Evolutionary conservation across 2,888 invertebrate genomes (phyloP).

Genomic region (Patella pellucida): DNA sequence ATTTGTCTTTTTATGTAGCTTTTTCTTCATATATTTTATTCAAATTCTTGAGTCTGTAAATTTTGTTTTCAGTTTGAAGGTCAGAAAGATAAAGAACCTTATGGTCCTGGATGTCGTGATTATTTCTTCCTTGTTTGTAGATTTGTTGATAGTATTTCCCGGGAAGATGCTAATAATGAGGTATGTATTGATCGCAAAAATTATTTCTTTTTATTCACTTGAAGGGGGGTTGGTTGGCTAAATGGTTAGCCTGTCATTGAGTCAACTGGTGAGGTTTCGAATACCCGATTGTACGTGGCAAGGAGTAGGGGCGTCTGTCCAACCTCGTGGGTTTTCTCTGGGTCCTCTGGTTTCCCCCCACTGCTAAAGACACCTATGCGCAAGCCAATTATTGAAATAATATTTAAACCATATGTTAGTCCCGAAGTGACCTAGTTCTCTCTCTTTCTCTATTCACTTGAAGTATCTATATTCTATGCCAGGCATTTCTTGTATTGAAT

Average conservation of each 20-base stretch:
- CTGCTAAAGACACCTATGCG: too few species aligned
- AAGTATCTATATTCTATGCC: not conserved
- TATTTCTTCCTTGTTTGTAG: constrained; percentile 94
- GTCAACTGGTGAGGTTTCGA: too few species aligned
- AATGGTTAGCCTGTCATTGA: too few species aligned
- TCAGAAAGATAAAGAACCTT: constrained; percentile 80
- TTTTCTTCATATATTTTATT: not conserved
- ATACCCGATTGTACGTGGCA: constrained; percentile 24
- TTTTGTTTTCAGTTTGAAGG: constrained; percentile 46
- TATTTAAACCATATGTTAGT: too few species aligned
- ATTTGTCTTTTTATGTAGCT: too few species aligned
- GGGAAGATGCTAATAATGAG: constrained; percentile 73
- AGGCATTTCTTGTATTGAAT: not conserved
- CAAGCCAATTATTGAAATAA: too few species aligned
- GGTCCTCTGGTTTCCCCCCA: too few species aligned
- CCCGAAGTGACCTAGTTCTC: too few species aligned
- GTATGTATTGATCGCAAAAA: not conserved
- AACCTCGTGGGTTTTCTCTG: too few species aligned
- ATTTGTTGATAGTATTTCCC: constrained; percentile 81
- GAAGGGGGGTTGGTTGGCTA: too few species aligned
- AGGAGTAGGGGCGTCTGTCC: not conserved
- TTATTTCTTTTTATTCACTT: too few species aligned
- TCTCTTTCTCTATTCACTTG: too few species aligned
- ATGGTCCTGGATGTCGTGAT: constrained; percentile 93
- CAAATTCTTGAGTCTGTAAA: not conserved